Percentiles rank a stretch among this genome's conserved stretches.
Evolutionary conservation across 2,888 invertebrate genomes (phyloP).

Genomic region (Barypeithes pellucidus): DNA sequence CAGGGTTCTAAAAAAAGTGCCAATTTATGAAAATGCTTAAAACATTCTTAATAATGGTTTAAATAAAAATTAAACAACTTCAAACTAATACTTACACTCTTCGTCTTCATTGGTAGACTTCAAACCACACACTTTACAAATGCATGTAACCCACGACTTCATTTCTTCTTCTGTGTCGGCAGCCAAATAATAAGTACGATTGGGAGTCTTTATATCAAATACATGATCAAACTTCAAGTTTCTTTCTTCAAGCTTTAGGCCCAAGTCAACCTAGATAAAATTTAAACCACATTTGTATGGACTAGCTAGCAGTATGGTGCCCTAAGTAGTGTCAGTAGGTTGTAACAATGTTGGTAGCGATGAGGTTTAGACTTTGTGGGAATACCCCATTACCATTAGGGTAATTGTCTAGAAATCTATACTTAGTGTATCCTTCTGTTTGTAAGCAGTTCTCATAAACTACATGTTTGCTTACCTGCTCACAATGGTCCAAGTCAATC

Average conservation of each 20-base stretch:
- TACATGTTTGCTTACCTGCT: conserved; percentile 74
- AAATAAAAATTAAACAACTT: too few species aligned
- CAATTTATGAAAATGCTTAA: too few species aligned
- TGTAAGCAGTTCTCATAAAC: background rate
- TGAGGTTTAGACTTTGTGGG: too few species aligned
- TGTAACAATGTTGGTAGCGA: too few species aligned
- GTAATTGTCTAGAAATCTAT: too few species aligned
- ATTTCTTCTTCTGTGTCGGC: conserved; percentile 94
- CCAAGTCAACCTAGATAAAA: conserved; percentile 81
- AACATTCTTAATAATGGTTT: too few species aligned
- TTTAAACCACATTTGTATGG: too few species aligned
- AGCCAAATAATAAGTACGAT: conserved; percentile 92
- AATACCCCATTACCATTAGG: too few species aligned
- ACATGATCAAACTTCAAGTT: conserved; percentile 88
- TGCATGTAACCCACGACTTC: conserved; percentile 95
- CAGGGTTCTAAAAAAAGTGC: too few species aligned
- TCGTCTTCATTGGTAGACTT: conserved; percentile 76
- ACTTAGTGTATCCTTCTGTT: too few species aligned
- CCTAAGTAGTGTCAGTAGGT: too few species aligned
- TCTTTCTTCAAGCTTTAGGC: conserved; percentile 86
- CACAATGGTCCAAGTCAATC: conserved; percentile 96
- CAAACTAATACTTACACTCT: conserved; percentile 58
- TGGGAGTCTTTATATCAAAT: conserved; percentile 92
- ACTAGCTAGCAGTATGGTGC: too few species aligned
- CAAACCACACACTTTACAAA: conserved; percentile 93